Conservation (phyloP, 2,888 invertebrate genomes). For the Oegoconia quadripuncta region DNA sequence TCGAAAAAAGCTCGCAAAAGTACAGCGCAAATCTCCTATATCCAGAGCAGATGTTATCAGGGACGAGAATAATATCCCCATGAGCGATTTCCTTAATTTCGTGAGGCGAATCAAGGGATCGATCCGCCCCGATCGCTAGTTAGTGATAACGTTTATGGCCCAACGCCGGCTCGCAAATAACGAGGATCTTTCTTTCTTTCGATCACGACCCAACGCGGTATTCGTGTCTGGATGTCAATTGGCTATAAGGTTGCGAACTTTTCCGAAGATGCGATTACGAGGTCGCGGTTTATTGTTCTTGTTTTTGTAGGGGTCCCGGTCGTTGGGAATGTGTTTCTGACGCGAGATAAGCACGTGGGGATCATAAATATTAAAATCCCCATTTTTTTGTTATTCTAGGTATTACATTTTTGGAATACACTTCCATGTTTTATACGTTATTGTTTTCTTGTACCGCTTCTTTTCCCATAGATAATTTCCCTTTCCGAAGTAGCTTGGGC, state of each 20-base stretch:
- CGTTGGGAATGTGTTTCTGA: constrained; percentile 42
- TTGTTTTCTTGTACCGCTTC: no score
- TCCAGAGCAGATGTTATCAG: constrained; percentile 52
- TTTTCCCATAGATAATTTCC: no score
- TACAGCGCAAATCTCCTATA: constrained; percentile 52
- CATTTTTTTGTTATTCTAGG: constrained; percentile 13
- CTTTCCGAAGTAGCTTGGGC: no score
- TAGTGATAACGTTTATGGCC: constrained; percentile 72
- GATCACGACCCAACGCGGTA: constrained; percentile 63
- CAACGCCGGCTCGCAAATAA: constrained; percentile 61
- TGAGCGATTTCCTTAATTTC: constrained; percentile 79
- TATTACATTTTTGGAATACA: neutral
- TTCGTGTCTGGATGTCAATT: constrained; percentile 74
- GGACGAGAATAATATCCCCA: constrained; percentile 74
- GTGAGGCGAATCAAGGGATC: constrained; percentile 74
- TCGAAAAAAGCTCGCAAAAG: constrained; percentile 41
- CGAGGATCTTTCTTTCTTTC: constrained; percentile 54
- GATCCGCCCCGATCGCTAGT: constrained; percentile 74
- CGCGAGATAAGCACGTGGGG: constrained; percentile 40
- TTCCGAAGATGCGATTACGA: constrained; percentile 29
- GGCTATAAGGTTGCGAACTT: constrained; percentile 42
- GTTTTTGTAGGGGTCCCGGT: constrained; percentile 40
- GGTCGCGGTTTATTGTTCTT: constrained; percentile 41
- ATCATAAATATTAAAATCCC: constrained; percentile 22
- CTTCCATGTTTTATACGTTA: no score